phyloP scores from a whole-genome alignment of 2,113 vertebrate species.

The Phyllostomus hastatus region DNA sequence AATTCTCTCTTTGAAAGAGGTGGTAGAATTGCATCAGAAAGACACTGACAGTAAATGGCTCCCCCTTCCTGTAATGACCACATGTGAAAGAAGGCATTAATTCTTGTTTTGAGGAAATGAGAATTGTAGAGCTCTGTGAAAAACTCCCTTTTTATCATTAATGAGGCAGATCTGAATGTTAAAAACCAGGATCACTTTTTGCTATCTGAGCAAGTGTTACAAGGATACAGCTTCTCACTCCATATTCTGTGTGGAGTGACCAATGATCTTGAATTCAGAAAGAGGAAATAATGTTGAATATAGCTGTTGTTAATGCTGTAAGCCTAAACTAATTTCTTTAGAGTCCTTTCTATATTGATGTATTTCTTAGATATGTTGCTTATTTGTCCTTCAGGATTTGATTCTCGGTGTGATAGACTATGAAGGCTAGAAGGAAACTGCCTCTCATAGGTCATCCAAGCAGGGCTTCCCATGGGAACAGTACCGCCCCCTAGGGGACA shows the following conservation, averaged over 20 bases:
- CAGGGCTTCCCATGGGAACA: neutral
- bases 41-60: constrained; percentile 72
- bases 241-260: neutral
- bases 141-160: constrained; percentile 58
- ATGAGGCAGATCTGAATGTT: constrained; percentile 49
- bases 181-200: neutral
- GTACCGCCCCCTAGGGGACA: neutral
- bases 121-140: constrained; percentile 42
- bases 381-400: neutral
- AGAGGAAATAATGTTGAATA: neutral
- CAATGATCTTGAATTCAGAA: neutral
- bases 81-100: constrained; percentile 72
- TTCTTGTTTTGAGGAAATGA: constrained; percentile 69
- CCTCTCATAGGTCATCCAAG: neutral
- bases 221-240: neutral
- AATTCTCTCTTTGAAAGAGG: constrained; percentile 76
- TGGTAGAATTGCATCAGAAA: constrained; percentile 76
- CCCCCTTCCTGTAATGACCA: constrained; percentile 73
- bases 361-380: neutral
- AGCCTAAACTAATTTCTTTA: neutral
- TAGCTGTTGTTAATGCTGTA: neutral
- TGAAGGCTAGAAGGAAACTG: neutral
- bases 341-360: neutral
- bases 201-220: neutral
- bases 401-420: neutral